These are phyloP conservation scores for Chelon labrosus DNA, from an alignment of 2,797 vertebrate genomes.

Conservation along the genomic window DNA sequence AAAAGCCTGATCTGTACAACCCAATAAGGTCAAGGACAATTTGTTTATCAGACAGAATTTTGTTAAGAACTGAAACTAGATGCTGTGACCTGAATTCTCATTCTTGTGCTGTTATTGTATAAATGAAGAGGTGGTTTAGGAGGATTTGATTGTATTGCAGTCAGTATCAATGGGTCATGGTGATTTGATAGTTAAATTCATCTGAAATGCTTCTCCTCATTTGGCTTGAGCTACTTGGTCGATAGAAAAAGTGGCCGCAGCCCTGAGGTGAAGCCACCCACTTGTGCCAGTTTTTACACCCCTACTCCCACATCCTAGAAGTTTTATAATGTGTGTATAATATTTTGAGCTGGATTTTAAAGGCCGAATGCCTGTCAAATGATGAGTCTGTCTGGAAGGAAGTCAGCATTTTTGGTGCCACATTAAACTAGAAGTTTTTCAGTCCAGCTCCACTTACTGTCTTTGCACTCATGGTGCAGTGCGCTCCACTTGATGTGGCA, in stretches of 20 bases:
- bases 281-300: conserved; percentile 63
- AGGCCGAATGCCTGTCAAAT: conserved; percentile 32
- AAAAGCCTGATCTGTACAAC: conserved; percentile 36
- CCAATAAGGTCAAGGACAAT: conserved; percentile 36
- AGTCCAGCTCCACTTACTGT: conserved; percentile 20
- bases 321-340: conserved; percentile 49
- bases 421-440: conserved; percentile 29
- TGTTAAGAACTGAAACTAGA: conserved; percentile 19
- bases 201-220: conserved; percentile 19
- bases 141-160: conserved; percentile 16
- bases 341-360: conserved; percentile 41
- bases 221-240: conserved; percentile 45
- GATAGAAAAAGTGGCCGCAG: conserved; percentile 61
- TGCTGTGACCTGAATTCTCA: conserved; percentile 23
- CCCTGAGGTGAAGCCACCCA: conserved; percentile 65
- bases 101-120: conserved; percentile 5
- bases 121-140: conserved; percentile 22
- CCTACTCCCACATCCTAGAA: conserved; percentile 32
- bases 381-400: conserved; percentile 41
- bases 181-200: conserved; percentile 24
- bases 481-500: conserved; percentile 35
- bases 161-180: conserved; percentile 10
- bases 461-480: conserved; percentile 11
- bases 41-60: conserved; percentile 20
- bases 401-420: conserved; percentile 44